Conservation (phyloP, 1,140 invertebrate species). For the Drosophila chauvacae region DNA sequence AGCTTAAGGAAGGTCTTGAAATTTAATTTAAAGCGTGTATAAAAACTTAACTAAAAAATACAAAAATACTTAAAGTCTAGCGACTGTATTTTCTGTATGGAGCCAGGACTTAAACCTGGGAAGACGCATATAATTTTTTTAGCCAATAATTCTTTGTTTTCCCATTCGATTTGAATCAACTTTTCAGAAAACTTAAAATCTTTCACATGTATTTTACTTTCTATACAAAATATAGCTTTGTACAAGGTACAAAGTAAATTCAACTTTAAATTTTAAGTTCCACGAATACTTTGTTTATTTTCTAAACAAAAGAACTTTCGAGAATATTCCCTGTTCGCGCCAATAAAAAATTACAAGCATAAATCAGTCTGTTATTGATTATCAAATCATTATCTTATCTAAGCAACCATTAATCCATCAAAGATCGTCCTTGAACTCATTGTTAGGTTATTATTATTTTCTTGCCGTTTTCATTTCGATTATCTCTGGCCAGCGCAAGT, state of each 20-base stretch:
- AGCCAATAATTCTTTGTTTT: not conserved
- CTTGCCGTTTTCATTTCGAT: slow-evolving; percentile 4
- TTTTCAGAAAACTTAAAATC: not conserved
- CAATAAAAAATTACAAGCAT: slow-evolving; percentile 15
- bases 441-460: not conserved
- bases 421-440: slow-evolving; percentile 32
- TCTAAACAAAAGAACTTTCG: not conserved
- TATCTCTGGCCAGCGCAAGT: slow-evolving; percentile 21
- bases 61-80: too few species aligned
- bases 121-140: too few species aligned
- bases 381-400: slow-evolving; percentile 40
- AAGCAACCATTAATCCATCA: slow-evolving; percentile 35
- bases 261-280: not conserved
- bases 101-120: too few species aligned
- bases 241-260: not conserved
- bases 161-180: not conserved
- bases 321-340: not conserved
- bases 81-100: too few species aligned
- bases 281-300: not conserved
- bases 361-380: slow-evolving; percentile 27
- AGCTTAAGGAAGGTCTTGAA: too few species aligned
- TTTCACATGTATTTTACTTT: too few species aligned
- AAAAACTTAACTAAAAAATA: not conserved
- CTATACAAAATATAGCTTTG: too few species aligned
- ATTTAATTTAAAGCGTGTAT: not conserved